phyloP scores from a whole-genome alignment of 35 echinoderm and acorn worm genomes.

The Chiridota heheva region DNA sequence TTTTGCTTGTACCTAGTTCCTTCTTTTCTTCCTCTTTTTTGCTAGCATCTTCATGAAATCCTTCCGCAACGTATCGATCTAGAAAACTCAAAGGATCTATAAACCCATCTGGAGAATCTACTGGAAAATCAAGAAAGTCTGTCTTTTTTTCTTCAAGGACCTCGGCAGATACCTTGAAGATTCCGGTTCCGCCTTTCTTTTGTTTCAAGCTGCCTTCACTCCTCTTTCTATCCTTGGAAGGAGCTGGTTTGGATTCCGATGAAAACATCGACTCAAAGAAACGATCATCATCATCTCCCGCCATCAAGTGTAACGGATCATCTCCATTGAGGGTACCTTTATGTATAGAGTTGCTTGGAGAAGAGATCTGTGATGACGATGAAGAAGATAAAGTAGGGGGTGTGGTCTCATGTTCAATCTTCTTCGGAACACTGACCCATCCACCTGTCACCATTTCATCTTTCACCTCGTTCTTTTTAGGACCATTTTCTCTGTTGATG shows the following conservation, averaged over 20 bases:
- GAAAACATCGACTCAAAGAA: constrained; percentile 24
- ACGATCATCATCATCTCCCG: constrained; percentile 39
- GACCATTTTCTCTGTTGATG: too few relatives aligned
- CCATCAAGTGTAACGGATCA: too few relatives aligned
- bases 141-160: constrained; percentile 44
- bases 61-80: constrained; percentile 54
- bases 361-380: too few relatives aligned
- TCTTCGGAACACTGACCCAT: too few relatives aligned
- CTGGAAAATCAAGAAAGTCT: constrained; percentile 30
- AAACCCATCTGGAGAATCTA: constrained; percentile 53
- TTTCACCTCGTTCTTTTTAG: too few relatives aligned
- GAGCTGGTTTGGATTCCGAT: neutral
- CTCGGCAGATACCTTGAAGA: constrained; percentile 52
- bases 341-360: too few relatives aligned
- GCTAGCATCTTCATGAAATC: constrained; percentile 31
- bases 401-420: too few relatives aligned
- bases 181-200: constrained; percentile 25
- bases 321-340: too few relatives aligned
- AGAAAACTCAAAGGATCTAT: constrained; percentile 69
- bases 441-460: too few relatives aligned
- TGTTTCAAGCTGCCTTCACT: neutral
- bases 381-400: too few relatives aligned
- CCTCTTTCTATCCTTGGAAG: neutral
- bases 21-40: constrained; percentile 13
- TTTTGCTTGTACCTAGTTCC: constrained; percentile 23